These are phyloP conservation scores for Pharmacophagus antenor DNA, from an alignment of 2,888 invertebrate species.

Conservation along the genomic window DNA sequence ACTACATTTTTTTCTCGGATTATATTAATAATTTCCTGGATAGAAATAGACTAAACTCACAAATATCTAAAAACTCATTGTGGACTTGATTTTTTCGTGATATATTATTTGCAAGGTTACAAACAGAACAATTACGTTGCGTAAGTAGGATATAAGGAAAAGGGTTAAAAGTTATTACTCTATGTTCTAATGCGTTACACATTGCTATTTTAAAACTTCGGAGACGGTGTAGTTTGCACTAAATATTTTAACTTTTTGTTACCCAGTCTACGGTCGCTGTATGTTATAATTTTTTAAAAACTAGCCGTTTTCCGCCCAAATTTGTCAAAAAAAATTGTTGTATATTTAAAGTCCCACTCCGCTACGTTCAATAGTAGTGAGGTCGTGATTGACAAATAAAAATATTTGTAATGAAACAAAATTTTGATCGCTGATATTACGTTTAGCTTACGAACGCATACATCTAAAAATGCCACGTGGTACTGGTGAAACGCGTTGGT, in stretches of 20 bases:
- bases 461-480: too few species aligned
- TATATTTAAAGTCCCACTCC: too few species aligned
- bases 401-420: too few species aligned
- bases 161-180: not conserved
- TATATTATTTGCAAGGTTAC: not conserved
- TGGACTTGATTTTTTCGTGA: not conserved
- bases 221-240: not conserved
- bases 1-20: not conserved
- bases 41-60: not conserved
- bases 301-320: too few species aligned
- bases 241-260: slow-evolving; percentile 25
- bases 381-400: too few species aligned
- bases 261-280: slow-evolving; percentile 60
- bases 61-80: slow-evolving; percentile 1
- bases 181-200: slow-evolving; percentile 2
- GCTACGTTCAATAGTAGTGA: too few species aligned
- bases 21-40: not conserved
- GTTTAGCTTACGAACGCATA: too few species aligned
- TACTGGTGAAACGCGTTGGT: too few species aligned
- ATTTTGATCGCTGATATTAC: too few species aligned
- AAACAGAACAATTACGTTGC: not conserved
- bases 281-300: slow-evolving; percentile 32
- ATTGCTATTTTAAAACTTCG: not conserved
- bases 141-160: not conserved
- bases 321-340: too few species aligned